Evolutionary conservation across 2,113 vertebrate species (phyloP).

Genomic region (Columbina picui): DNA sequence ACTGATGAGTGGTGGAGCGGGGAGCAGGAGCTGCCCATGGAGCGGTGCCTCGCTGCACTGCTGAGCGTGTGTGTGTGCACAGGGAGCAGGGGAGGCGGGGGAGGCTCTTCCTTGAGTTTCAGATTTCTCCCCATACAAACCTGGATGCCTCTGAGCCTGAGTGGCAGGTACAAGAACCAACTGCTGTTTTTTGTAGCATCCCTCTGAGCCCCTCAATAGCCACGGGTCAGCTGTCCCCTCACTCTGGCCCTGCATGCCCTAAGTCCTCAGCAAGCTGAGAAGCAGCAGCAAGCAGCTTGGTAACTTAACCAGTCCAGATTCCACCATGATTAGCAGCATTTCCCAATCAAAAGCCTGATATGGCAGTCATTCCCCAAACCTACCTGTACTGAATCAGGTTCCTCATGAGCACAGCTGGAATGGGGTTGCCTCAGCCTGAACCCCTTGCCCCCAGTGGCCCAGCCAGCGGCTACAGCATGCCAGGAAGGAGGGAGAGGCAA

Average conservation of each 20-base stretch:
- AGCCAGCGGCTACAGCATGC: neutral
- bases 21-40: neutral
- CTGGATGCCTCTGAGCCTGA: neutral
- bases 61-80: fast-evolving
- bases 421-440: neutral
- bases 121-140: neutral
- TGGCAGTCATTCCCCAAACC: neutral
- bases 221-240: neutral
- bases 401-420: neutral
- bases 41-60: too few species aligned
- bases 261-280: neutral
- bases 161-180: neutral
- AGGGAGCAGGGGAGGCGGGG: neutral
- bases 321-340: neutral
- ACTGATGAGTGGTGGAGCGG: fast-evolving
- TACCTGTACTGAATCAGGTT: neutral
- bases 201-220: neutral
- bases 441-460: neutral
- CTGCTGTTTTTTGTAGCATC: neutral
- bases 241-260: fast-evolving
- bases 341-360: neutral
- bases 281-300: neutral
- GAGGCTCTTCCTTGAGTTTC: neutral
- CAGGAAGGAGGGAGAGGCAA: neutral
- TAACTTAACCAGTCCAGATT: neutral